phyloP scores from a whole-genome alignment of 2,113 vertebrate species.

The Oceanodroma tethys region DNA sequence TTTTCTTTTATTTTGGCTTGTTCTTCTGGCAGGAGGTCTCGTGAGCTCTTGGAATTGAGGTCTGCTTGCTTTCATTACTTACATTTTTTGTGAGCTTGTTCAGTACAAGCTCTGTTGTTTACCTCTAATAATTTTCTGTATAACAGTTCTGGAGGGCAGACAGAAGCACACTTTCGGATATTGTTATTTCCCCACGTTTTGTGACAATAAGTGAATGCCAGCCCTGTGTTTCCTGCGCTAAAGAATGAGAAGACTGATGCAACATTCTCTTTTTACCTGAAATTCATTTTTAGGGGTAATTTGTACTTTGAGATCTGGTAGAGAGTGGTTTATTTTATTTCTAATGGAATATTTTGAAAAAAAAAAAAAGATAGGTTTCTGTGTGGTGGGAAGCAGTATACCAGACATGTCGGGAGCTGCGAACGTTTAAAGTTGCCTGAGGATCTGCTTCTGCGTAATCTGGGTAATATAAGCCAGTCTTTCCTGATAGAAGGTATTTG shows the following conservation, averaged over 20 bases:
- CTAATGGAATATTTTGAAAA: neutral
- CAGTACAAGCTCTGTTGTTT: neutral
- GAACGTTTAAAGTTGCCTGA: neutral
- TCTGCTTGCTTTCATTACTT: neutral
- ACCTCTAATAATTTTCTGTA: neutral
- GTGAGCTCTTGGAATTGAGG: neutral
- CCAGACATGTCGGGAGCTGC: neutral
- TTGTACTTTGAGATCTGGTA: neutral
- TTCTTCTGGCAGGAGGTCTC: neutral
- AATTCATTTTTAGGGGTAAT: neutral
- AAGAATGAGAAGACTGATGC: neutral
- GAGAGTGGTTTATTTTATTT: neutral
- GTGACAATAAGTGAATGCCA: neutral
- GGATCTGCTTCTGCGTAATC: neutral
- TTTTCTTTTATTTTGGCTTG: neutral
- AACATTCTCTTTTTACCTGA: neutral
- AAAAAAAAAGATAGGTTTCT: accelerated
- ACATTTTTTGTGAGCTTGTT: neutral
- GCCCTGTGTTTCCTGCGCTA: neutral
- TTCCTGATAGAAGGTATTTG: neutral
- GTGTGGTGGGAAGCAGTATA: neutral
- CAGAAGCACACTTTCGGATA: accelerated
- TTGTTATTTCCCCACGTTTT: neutral
- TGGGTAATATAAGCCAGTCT: neutral
- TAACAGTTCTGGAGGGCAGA: neutral